Base-by-base conservation (phyloP, 2,113 vertebrate genomes). In the Thalassoma bifasciatum region DNA sequence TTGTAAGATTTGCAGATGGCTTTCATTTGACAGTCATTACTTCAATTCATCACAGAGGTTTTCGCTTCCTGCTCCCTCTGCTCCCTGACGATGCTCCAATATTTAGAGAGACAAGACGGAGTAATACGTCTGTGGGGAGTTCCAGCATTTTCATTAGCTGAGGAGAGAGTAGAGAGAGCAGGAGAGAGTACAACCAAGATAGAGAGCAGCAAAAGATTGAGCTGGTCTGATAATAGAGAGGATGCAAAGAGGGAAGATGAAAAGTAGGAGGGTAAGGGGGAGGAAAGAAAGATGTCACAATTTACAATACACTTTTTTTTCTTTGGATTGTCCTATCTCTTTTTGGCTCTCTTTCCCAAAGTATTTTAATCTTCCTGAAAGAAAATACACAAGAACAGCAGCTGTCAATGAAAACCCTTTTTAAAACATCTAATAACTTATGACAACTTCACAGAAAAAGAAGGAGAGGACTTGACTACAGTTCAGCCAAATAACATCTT, bases 51-150 rank as follows among this genome's bases (percentile, higher is more conserved):
- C 66, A 78, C 75, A 68, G 52, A 19, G 62, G 37, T 65, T 65
- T 72, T 66, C 23, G 50, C 46, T 38, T 30, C 56, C 49, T 64
- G 23, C 57, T 64, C 51, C n/a, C 40, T 50, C 73, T 49, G 52
- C 6, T 54, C 70, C 61, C 74, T 7, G 19, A 1, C 46, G 47
- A 38, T 44, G 9, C 66, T 42, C 0, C 37, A 64, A 73, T 70
- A 70, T 77, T 79, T 36, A 83, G 24, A 56, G 66, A 79, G 72
- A 74, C 64, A 37, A 54, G 38, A 61, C 14, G 14, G 10, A 51
- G 59, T 84, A 87, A 84, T 72, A 66, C 80, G 76, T 62, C 79
- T 61, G 52, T 38, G 49, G 23, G 56, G 83, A 13, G 13, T 50
- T 46, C 11, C 23, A 52, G 24, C 40, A 10, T 71, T 66, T 84